Evolutionary conservation across 2,888 invertebrate species (phyloP), one percentile per base, ranked within the genome.

Genomic region (Stramonita haemastoma): DNA sequence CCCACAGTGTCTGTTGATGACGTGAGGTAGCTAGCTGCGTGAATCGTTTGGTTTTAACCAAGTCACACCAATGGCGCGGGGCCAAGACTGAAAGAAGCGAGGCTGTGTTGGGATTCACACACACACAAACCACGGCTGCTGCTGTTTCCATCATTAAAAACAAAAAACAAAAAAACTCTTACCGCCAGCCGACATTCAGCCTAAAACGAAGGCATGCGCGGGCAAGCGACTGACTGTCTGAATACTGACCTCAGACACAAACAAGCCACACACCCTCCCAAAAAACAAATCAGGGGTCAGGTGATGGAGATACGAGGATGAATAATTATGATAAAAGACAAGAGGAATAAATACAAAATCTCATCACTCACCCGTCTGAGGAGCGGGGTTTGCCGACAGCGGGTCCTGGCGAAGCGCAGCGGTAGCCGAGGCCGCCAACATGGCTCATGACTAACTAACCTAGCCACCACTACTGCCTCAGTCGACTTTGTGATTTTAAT

Each of bases 401-500:
- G 17, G 73, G 85, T 70, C 66, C 85, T 87, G 87, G 85, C 85
- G 87, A 84, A 83, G 60, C 77, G 87, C 46, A 34, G 88, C 88
- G 73, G 90, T 29, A 34, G 88, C 88, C 79, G 90, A 79, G 86
- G 88, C 46, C 26, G 81, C 89, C 87, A 88, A 87, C 90, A 91
- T 91, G 86, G 86, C 90, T 93, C 93, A 93, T 93, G 93, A 93
- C 92, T 60, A 22, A 60, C 19, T 22, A 60, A 60, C 60, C 15
- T 15, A 57, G 11, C 2, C 60, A 60, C 77, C 4, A 73, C 73
- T n/a, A 19, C 90, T 88, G 90, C 91, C 92, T 92, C 91, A 91
- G 91, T 90, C 91, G 91, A 93, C 93, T 92, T 94, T 93, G 93
- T 93, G 92, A 93, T 93, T 93, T 93, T 92, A 93, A 93, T 93